phyloP scores from a whole-genome alignment of 2,888 invertebrate species.

The Odontomyia ornata region DNA sequence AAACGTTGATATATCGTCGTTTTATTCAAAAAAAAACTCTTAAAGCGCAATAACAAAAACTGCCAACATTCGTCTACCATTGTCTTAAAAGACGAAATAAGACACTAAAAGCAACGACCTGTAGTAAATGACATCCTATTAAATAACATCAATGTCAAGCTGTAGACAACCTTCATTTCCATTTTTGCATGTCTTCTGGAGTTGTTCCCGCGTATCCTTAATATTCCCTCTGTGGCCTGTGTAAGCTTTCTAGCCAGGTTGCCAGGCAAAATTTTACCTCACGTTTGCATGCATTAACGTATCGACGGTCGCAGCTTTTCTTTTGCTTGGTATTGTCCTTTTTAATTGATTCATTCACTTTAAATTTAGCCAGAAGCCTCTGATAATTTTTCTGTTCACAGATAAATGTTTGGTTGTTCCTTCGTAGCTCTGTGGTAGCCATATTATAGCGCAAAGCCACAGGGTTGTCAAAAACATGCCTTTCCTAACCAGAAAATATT shows the following conservation, averaged over 20 bases:
- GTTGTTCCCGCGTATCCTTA: not conserved
- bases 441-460: not conserved
- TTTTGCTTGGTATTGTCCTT: not conserved
- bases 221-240: no score
- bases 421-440: not conserved
- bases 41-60: conserved; percentile 14
- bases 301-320: conserved; percentile 18
- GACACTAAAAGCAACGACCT: conserved; percentile 34
- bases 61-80: conserved; percentile 15
- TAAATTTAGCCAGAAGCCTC: conserved; percentile 9
- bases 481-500: not conserved
- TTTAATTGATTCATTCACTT: not conserved
- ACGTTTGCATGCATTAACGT: not conserved
- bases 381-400: conserved; percentile 1
- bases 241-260: not conserved
- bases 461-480: not conserved
- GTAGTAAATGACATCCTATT: conserved; percentile 19
- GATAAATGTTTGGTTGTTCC: conserved; percentile 3
- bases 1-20: conserved; percentile 3
- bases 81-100: not conserved
- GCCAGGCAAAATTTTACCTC: not conserved
- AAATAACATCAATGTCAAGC: conserved; percentile 37
- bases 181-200: conserved; percentile 14
- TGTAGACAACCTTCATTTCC: conserved; percentile 33
- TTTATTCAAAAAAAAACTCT: not conserved